phyloP scores from a whole-genome alignment of 1,140 invertebrate species.

The Nasonia giraulti region DNA sequence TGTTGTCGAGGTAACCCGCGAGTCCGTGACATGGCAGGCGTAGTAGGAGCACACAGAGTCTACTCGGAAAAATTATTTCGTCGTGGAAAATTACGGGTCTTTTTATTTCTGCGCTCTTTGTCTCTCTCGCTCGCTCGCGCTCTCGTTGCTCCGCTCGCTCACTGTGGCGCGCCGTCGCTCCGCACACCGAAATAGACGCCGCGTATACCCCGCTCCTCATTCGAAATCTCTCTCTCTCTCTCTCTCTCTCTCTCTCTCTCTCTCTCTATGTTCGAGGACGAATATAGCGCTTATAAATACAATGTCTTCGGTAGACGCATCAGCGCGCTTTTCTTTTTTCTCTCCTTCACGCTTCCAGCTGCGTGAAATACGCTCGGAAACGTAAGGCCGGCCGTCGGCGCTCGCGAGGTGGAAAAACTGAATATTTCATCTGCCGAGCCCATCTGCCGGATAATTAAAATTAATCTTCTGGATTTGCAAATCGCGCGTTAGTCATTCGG shows the following conservation, averaged over 20 bases:
- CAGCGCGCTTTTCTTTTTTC: not conserved
- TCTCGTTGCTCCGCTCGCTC: no score
- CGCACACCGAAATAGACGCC: conserved; percentile 44
- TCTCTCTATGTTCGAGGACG: conserved; percentile 31
- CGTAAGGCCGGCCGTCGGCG: no score
- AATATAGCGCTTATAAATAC: conserved; percentile 48
- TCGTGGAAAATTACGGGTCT: conserved; percentile 46
- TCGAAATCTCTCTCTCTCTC: no score
- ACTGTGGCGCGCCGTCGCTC: not conserved
- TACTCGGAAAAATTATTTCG: conserved; percentile 24
- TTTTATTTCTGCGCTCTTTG: not conserved
- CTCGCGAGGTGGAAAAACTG: not conserved
- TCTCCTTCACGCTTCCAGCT: no score
- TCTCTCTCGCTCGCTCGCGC: not conserved
- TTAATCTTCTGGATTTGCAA: not conserved
- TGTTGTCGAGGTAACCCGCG: conserved; percentile 36
- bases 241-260: not conserved
- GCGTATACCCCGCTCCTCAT: not conserved
- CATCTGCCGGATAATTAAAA: not conserved
- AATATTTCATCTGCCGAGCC: not conserved
- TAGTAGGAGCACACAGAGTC: not conserved
- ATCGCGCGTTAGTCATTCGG: conserved; percentile 18
- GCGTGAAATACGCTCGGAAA: no score
- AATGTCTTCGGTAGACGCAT: conserved; percentile 42
- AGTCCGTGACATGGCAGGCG: not conserved